Base-by-base conservation (phyloP, 1,140 invertebrate species). In the Drosophila navojoa region DNA sequence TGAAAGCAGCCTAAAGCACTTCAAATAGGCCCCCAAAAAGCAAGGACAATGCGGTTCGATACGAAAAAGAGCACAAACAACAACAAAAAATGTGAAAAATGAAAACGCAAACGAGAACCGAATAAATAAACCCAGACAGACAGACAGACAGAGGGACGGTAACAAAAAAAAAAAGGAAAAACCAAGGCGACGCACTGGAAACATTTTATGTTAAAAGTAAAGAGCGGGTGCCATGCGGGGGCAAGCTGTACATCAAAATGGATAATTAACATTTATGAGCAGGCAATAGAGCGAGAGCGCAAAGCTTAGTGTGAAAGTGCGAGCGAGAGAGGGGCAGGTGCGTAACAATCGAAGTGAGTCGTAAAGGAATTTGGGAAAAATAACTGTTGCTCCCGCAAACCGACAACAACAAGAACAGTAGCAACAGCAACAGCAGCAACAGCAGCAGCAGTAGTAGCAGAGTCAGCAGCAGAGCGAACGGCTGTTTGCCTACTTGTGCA, bases 211-310 rank as follows among this genome's bases (percentile, higher is more conserved):
- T 72, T 60, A 38, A 3, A 22, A 9, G 35, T 16, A 45, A 13
- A 6, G 19, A 11, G 42, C 5, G 22, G 6, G 9, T 7, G 7
- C 6, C 5, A 15, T 9, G 19, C 7, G 45, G 54, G 22, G 58
- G 40, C 53, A 67, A 71, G 67, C 59, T 70, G 55, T 64, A 76
- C 57, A 72, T 72, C 62, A 62, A 71, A 72, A 64, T 70, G 70
- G 77, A 82, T 87, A 87, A 87, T 87, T 87, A 87, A 82, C 79
- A 87, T 84, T 87, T 82, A 87, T 87, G 77, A 80, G 84, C 54
- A 62, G 79, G 54, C 59, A 81, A 76, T 66, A 87, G 76, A 86
- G 76, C 61, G 72, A 76, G 66, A 55, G 47, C 44, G 55, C 47
- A 71, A 68, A 76, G 73, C 73, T 66, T 55, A 29, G 16, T 45